Evolutionary conservation across 2,113 vertebrate species (phyloP).

Genomic region (Gymnocephalus cernua): DNA sequence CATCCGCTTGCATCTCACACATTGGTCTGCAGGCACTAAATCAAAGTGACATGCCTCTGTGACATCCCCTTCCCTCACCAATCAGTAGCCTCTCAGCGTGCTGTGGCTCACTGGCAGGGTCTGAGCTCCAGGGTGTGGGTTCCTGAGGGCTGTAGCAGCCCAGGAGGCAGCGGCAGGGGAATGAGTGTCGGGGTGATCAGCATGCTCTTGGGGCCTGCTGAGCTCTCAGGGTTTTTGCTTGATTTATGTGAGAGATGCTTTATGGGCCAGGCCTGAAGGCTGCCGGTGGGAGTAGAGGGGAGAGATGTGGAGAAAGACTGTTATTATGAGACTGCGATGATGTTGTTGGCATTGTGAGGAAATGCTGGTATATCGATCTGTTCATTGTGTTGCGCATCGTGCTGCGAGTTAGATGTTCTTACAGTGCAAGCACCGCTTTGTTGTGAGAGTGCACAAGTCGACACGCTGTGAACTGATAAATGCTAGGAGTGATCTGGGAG

Average conservation of each 20-base stretch:
- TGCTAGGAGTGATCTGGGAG: neutral
- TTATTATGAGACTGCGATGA: conserved; percentile 50
- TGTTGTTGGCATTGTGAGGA: conserved; percentile 63
- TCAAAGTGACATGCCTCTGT: conserved; percentile 52
- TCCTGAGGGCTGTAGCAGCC: conserved; percentile 43
- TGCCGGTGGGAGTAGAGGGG: conserved; percentile 36
- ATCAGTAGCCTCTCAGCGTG: conserved; percentile 24
- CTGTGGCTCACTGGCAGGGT: conserved; percentile 38
- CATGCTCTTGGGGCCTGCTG: conserved; percentile 53
- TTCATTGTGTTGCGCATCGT: conserved; percentile 49
- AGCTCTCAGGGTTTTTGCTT: conserved; percentile 56
- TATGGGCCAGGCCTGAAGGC: conserved; percentile 48
- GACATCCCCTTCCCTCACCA: conserved; percentile 27
- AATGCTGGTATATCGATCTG: conserved; percentile 58
- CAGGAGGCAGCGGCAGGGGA: conserved; percentile 42
- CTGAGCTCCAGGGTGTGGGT: conserved; percentile 46
- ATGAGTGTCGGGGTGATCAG: conserved; percentile 63
- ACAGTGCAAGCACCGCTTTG: neutral
- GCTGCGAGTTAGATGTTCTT: conserved; percentile 36
- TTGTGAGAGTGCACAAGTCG: conserved; percentile 8
- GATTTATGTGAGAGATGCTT: conserved; percentile 70
- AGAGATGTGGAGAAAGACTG: conserved; percentile 47
- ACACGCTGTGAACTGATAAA: conserved; percentile 45
- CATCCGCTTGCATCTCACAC: conserved; percentile 38
- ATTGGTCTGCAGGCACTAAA: conserved; percentile 46